Conservation (phyloP, 2,797 vertebrate species). For the Crotalus adamanteus region DNA sequence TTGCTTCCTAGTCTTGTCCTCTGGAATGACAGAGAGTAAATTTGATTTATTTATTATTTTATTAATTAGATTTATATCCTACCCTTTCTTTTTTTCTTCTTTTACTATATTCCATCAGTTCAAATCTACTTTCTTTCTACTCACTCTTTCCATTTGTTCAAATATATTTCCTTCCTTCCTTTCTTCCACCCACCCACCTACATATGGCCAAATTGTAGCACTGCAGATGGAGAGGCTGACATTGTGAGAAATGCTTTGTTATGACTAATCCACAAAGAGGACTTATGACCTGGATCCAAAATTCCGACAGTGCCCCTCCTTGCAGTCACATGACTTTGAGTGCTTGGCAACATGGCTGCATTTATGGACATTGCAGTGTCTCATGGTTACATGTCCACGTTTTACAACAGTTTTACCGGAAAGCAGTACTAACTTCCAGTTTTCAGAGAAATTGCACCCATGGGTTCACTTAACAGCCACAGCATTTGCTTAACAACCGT, state of each 20-base stretch:
- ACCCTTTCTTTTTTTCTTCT: background rate
- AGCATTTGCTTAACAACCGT: background rate
- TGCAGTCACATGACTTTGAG: background rate
- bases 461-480: background rate
- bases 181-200: background rate
- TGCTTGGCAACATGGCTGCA: background rate
- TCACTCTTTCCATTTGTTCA: background rate
- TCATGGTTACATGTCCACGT: background rate
- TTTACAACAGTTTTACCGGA: background rate
- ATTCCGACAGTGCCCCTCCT: background rate
- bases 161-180: background rate
- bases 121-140: background rate
- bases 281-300: background rate
- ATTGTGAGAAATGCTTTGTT: background rate
- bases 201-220: background rate
- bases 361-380: background rate
- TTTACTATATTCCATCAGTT: background rate
- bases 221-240: background rate
- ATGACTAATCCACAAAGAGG: background rate
- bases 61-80: background rate
- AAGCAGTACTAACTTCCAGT: background rate
- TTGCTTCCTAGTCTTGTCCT: background rate
- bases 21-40: background rate
- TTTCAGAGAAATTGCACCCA: background rate
- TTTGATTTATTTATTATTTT: background rate